phyloP scores from a whole-genome alignment of 2,797 vertebrate genomes.

The Staurois parvus region DNA sequence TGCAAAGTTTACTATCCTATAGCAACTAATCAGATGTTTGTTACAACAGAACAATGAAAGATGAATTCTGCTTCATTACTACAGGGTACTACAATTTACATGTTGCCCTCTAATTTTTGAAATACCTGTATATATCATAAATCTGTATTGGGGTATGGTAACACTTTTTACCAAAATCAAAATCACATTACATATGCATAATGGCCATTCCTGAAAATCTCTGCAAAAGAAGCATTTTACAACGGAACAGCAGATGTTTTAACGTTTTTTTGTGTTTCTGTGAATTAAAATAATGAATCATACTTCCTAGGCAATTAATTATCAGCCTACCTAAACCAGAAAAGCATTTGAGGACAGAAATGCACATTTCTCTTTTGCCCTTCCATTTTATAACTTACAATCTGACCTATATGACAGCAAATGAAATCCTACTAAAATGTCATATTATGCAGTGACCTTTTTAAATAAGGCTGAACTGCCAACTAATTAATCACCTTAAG shows the following conservation, averaged over 20 bases:
- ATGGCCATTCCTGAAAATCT: no score
- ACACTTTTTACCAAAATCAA: no score
- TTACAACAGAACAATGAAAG: no score
- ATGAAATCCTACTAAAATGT: conserved; percentile 53
- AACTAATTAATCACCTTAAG: conserved; percentile 56
- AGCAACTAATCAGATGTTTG: no score
- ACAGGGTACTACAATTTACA: no score
- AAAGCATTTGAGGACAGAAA: background rate
- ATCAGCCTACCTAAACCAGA: background rate
- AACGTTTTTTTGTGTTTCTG: background rate
- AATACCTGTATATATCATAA: no score
- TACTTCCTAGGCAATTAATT: conserved; percentile 1
- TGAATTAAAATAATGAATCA: background rate
- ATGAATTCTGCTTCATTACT: no score
- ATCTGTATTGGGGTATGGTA: no score
- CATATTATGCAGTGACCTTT: conserved; percentile 52
- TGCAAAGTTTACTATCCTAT: no score
- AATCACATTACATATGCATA: no score
- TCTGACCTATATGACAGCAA: conserved; percentile 40
- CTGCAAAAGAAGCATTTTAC: background rate
- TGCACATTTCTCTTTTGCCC: background rate
- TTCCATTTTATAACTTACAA: conserved; percentile 9
- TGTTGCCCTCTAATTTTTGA: no score
- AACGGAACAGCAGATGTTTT: background rate
- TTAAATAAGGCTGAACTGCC: conserved; percentile 51